phyloP scores from a whole-genome alignment of 2,797 vertebrate species.

The Galagoides demidoff region DNA sequence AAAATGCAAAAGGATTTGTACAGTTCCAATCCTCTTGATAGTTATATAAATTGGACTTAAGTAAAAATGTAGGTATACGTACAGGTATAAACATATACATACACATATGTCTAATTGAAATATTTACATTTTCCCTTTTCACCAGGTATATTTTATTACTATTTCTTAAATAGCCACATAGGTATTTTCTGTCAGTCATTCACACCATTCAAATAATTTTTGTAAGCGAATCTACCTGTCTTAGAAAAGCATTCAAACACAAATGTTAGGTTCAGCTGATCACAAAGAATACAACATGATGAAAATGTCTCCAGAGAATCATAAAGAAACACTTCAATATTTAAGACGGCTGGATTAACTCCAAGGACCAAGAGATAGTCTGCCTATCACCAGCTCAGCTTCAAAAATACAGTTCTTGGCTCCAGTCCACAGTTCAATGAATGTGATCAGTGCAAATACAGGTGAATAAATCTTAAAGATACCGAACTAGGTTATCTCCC shows the following conservation, averaged over 20 bases:
- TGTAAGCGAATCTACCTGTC: constrained; percentile 14
- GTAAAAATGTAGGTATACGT: neutral
- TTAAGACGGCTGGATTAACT: constrained; percentile 79
- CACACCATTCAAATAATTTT: constrained; percentile 48
- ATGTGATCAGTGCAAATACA: constrained; percentile 62
- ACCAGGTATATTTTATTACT: constrained; percentile 26
- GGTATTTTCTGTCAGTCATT: constrained; percentile 21
- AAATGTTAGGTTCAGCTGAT: constrained; percentile 56
- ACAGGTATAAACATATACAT: neutral
- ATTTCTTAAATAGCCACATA: constrained; percentile 37
- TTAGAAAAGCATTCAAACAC: constrained; percentile 48
- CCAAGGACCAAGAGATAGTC: constrained; percentile 74
- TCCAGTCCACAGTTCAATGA: constrained; percentile 70
- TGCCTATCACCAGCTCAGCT: constrained; percentile 73
- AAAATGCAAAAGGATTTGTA: neutral
- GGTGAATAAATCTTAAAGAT: constrained; percentile 80
- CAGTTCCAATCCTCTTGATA: neutral
- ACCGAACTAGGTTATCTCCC: constrained; percentile 74
- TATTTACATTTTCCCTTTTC: constrained; percentile 56
- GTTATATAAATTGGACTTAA: constrained; percentile 11
- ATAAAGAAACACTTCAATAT: constrained; percentile 76
- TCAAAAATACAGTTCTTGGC: constrained; percentile 76
- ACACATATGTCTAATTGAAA: constrained; percentile 24
- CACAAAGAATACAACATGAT: constrained; percentile 68
- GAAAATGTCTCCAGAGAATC: constrained; percentile 74